Conservation (phyloP, 1,140 invertebrate genomes). For the Drosophila elegans region DNA sequence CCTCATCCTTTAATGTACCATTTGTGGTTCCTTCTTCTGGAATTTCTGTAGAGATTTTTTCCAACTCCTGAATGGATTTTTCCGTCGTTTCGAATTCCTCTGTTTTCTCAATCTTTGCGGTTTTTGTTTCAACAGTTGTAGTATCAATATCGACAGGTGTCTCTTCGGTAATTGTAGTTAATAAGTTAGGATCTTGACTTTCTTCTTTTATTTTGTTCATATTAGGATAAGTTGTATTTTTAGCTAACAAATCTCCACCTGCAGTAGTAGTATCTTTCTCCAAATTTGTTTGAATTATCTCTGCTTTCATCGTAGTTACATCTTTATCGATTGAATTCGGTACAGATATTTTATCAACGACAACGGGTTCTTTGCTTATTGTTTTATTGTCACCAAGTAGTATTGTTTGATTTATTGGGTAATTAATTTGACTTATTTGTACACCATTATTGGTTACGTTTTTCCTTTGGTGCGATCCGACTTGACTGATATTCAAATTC, state of each 20-base stretch:
- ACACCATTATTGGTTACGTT: background rate
- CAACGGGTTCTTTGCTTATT: background rate
- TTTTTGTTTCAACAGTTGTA: background rate
- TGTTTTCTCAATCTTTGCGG: background rate
- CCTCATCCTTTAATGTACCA: too few species aligned
- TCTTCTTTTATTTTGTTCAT: background rate
- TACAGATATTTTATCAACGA: background rate
- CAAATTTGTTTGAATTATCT: too few species aligned
- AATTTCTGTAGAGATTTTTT: background rate
- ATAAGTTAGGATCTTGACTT: background rate
- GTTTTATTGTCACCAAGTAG: background rate
- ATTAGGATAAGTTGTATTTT: background rate
- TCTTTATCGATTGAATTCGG: background rate
- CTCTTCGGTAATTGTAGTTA: background rate
- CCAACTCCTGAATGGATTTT: background rate
- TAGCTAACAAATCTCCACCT: too few species aligned
- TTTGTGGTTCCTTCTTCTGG: background rate
- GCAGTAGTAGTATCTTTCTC: background rate
- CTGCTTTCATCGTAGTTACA: background rate
- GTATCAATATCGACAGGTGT: background rate
- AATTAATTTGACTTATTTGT: conserved; percentile 1
- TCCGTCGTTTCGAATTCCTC: background rate
- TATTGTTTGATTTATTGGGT: background rate
- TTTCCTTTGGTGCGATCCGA: conserved; percentile 13
- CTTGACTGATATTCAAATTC: conserved; percentile 10